Base-by-base conservation (phyloP, 2,797 vertebrate genomes). In the Eutrigla gurnardus region DNA sequence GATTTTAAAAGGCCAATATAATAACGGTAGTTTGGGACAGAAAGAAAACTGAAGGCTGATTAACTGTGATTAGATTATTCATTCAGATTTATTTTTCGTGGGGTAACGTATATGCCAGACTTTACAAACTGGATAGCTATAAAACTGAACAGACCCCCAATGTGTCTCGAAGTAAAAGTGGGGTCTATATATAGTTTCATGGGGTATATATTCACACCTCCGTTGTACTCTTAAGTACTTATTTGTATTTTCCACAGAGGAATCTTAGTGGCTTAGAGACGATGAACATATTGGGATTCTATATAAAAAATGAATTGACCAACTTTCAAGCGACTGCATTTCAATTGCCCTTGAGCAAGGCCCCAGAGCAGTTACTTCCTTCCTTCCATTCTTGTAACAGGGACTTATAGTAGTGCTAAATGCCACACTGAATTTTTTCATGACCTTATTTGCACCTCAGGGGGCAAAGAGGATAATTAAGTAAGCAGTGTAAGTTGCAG, bases 371-470 rank as follows among this genome's bases (percentile, higher is more conserved):
- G 57, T 63, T 42, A 63, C 63, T 39, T 0, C 52, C 46, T 59
- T 53, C 43, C n/a, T n/a, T 76, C 52, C 73, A 70, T 39, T 47
- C 0, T 4, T 10, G 17, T 32, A 66, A 50, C 4, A 12, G 60
- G 43, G 40, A 63, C 37, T 35, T 33, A 42, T 1, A 13, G 54
- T 50, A 9, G 50, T 7, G 42, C 72, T 49, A 32, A 55, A 70
- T 58, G 68, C 65, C 45, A 6, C 3, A 54, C 59, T 65, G 68
- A 35, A 67, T 54, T 64, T 54, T 13, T 33, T 65, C 47, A 6
- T 64, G 69, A 78, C 74, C 82, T 69, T 9, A 57, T 79, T 78
- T 76, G 64, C 70, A 73, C 84, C 66, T 65, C 66, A 8, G 68
- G 79, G 70, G 54, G 82, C 42, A 73, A 75, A 70, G 39, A 40